Conservation (phyloP, 2,888 invertebrate genomes). For the Heliconius hortense region DNA sequence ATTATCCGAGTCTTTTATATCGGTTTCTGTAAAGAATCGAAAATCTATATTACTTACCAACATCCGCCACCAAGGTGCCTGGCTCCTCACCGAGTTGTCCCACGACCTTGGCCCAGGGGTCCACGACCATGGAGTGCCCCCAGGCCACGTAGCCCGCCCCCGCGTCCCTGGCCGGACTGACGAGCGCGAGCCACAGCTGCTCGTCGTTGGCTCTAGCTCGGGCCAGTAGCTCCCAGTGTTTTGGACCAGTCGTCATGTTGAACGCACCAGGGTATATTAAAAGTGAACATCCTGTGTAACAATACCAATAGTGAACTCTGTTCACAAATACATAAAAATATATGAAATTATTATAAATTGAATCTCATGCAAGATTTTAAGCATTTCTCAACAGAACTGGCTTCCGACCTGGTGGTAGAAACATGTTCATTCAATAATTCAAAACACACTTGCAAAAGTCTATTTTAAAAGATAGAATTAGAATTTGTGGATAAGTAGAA, state of each 20-base stretch:
- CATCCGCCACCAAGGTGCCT: constrained; percentile 86
- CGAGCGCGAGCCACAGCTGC: constrained; percentile 92
- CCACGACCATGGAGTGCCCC: constrained; percentile 92
- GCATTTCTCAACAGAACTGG: too few species aligned
- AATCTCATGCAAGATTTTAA: too few species aligned
- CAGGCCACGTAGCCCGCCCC: constrained; percentile 90
- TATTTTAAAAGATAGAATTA: too few species aligned
- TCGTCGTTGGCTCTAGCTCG: constrained; percentile 92
- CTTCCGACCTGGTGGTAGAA: too few species aligned
- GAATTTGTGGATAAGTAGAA: too few species aligned
- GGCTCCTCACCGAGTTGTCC: constrained; percentile 86
- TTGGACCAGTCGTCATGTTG: constrained; percentile 97
- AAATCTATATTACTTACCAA: constrained; percentile 79
- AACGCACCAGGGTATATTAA: constrained; percentile 97
- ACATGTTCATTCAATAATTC: too few species aligned
- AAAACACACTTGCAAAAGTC: too few species aligned
- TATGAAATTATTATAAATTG: too few species aligned
- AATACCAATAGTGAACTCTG: too few species aligned
- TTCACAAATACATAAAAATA: too few species aligned
- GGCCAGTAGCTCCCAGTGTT: constrained; percentile 94
- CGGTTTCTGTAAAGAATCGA: too few species aligned
- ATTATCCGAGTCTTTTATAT: too few species aligned
- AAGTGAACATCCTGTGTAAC: constrained; percentile 87
- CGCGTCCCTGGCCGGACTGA: constrained; percentile 90
- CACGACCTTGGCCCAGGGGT: constrained; percentile 92